These are phyloP conservation scores for Ladona fulva DNA, from an alignment of 1,140 invertebrate genomes.

Conservation along the genomic window DNA sequence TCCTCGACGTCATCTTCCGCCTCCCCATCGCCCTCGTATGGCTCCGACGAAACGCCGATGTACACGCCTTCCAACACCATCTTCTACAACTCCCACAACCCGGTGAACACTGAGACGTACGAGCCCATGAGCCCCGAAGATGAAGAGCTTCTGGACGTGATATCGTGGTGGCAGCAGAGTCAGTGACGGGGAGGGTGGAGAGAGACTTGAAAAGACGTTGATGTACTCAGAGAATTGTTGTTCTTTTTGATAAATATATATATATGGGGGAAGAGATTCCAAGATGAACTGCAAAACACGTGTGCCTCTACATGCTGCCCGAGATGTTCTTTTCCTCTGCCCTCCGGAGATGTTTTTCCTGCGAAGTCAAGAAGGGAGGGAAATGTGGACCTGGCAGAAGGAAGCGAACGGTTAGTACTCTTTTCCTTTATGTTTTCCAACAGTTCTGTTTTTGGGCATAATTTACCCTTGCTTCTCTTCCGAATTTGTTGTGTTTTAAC, in stretches of 20 bases:
- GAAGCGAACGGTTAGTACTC: not conserved
- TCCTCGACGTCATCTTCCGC: conserved; percentile 47
- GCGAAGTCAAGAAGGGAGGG: not conserved
- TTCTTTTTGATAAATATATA: too few relatives aligned
- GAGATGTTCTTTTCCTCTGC: too few relatives aligned
- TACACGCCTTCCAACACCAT: conserved; percentile 34
- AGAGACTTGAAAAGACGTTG: too few relatives aligned
- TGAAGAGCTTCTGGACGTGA: conserved; percentile 81
- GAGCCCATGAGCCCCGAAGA: conserved; percentile 79
- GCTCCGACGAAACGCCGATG: conserved; percentile 60
- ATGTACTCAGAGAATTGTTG: too few relatives aligned
- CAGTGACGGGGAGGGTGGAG: conserved; percentile 30
- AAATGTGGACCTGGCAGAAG: not conserved
- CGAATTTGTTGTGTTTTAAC: too few relatives aligned
- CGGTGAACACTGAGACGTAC: conserved; percentile 60
- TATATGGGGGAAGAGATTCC: too few relatives aligned
- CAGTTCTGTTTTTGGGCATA: too few relatives aligned
- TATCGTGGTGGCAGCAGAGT: conserved; percentile 73
- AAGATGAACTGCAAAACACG: too few relatives aligned
- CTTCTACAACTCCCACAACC: conserved; percentile 33
- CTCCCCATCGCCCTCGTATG: conserved; percentile 70
- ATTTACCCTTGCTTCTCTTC: too few relatives aligned
- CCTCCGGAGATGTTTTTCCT: too few relatives aligned
- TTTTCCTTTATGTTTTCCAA: not conserved
- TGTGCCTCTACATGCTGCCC: too few relatives aligned